Evolutionary conservation across 2,797 vertebrate species (phyloP).

Genomic region (Avahi laniger): DNA sequence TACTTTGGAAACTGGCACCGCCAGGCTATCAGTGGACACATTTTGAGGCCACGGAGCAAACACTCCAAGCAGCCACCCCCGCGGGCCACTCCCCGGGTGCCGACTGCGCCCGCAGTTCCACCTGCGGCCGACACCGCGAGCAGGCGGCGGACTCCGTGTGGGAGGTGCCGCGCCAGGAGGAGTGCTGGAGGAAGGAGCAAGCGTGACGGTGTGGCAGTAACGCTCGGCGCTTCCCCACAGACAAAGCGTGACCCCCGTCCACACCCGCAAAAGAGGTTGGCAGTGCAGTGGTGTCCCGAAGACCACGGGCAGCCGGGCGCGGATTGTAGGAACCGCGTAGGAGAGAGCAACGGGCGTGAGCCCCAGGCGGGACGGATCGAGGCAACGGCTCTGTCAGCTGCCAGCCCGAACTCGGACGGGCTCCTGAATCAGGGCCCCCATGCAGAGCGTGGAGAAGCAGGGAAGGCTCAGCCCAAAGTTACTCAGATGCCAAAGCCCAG

Average conservation of each 20-base stretch:
- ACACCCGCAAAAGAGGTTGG: neutral
- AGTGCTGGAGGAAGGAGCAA: fast-evolving
- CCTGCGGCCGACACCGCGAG: neutral
- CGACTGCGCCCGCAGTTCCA: fast-evolving
- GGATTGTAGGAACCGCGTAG: fast-evolving
- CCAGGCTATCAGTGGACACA: neutral
- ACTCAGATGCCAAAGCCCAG: neutral
- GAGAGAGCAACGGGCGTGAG: fast-evolving
- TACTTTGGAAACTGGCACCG: neutral
- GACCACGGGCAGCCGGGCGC: neutral
- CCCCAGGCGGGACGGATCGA: fast-evolving
- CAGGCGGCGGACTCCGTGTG: neutral
- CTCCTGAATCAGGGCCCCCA: fast-evolving
- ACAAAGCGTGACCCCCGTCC: fast-evolving
- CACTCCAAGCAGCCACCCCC: neutral
- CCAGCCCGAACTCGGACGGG: fast-evolving
- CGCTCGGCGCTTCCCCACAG: fast-evolving
- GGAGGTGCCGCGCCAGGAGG: neutral
- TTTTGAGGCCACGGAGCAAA: neutral
- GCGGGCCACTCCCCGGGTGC: neutral
- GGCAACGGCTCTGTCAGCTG: fast-evolving
- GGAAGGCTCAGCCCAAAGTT: fast-evolving
- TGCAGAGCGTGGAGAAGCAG: fast-evolving
- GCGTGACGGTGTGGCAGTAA: too few species aligned
- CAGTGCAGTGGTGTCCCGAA: neutral